phyloP scores from a whole-genome alignment of 2,113 vertebrate genomes.

The Egretta garzetta region DNA sequence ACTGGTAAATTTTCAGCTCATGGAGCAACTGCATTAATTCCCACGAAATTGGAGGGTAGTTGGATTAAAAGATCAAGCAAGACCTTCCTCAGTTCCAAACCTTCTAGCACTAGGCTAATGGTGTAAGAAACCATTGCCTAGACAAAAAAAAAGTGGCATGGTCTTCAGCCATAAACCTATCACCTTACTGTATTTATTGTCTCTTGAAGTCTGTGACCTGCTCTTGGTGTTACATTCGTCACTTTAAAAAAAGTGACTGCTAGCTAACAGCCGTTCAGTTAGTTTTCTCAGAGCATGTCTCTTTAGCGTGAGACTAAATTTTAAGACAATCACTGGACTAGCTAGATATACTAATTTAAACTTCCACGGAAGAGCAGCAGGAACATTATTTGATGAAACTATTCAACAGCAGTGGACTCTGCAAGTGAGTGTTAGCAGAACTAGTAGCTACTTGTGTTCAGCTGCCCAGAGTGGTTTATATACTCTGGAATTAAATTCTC shows the following conservation, averaged over 20 bases:
- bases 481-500: no score
- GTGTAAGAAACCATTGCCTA: not conserved
- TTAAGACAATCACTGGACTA: slow-evolving; percentile 33
- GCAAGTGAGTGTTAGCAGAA: not conserved
- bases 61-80: not conserved
- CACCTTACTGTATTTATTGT: not conserved
- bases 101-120: not conserved
- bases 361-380: not conserved
- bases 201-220: not conserved
- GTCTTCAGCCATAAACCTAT: not conserved
- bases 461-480: not conserved
- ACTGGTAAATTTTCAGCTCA: not conserved
- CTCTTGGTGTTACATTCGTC: slow-evolving; percentile 18
- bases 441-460: not conserved
- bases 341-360: slow-evolving; percentile 38
- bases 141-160: not conserved
- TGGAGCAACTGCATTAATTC: not conserved
- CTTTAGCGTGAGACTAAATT: slow-evolving; percentile 53
- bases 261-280: not conserved
- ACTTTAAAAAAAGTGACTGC: not conserved
- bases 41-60: not conserved
- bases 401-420: slow-evolving; percentile 10
- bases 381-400: slow-evolving; percentile 16
- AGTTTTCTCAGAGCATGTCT: not conserved
- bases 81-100: not conserved